Conservation (phyloP, 2,888 invertebrate species). For the Pachliopta kotzebuea region DNA sequence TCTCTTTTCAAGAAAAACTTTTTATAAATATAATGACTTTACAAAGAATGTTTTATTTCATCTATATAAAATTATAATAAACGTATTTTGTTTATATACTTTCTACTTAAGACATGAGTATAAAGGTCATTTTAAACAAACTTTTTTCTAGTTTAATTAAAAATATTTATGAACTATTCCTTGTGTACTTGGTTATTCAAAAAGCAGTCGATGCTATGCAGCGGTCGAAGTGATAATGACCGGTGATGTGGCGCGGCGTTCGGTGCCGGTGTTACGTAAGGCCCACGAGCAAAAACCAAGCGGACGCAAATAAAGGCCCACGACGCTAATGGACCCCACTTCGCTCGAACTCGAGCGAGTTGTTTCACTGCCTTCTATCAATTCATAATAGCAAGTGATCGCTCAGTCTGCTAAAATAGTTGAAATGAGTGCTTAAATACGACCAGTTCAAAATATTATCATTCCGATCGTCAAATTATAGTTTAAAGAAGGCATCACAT, state of each 20-base stretch:
- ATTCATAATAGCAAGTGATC: slow-evolving; percentile 1
- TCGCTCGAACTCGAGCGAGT: slow-evolving; percentile 19
- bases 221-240: slow-evolving; percentile 54
- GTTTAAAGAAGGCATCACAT: no score
- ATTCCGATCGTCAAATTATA: no score
- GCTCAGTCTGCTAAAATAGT: background rate
- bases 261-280: slow-evolving; percentile 41
- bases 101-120: background rate
- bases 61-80: no score
- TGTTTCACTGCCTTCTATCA: slow-evolving; percentile 9
- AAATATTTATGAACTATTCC: slow-evolving; percentile 4
- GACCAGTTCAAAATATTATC: no score
- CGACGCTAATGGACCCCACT: slow-evolving; percentile 32
- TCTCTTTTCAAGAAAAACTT: background rate
- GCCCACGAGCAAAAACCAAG: slow-evolving; percentile 36
- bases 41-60: background rate
- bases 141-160: background rate
- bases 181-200: slow-evolving; percentile 28
- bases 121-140: background rate
- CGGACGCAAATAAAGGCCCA: slow-evolving; percentile 36
- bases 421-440: no score
- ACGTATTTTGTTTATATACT: background rate
- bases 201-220: slow-evolving; percentile 33
- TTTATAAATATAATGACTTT: background rate
- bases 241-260: slow-evolving; percentile 48